Percentiles rank a stretch among this genome's conserved stretches.
Evolutionary conservation across 2,888 invertebrate species (phyloP).

Genomic region (Galerucella pusilla): DNA sequence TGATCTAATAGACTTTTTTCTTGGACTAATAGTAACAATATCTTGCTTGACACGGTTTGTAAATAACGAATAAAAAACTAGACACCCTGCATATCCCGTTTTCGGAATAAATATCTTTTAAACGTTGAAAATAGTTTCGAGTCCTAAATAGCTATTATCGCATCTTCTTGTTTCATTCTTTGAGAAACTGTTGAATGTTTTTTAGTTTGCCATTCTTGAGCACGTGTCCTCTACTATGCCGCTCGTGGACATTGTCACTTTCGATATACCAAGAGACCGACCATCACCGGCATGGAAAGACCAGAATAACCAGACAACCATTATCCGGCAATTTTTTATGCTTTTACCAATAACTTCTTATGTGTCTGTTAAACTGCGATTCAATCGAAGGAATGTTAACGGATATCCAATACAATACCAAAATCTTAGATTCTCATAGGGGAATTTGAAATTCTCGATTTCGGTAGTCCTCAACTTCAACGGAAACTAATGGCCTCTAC

Average conservation of each 20-base stretch:
- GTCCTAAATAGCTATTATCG: constrained; percentile 40
- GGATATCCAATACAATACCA: constrained; percentile 53
- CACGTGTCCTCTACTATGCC: constrained; percentile 39
- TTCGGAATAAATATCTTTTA: constrained; percentile 38
- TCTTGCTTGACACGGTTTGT: background rate
- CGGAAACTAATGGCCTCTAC: background rate
- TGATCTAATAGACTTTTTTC: no score
- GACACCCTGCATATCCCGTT: constrained; percentile 29
- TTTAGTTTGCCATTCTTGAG: constrained; percentile 38
- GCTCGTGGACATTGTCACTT: constrained; percentile 55
- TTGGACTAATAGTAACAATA: no score
- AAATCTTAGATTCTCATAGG: constrained; percentile 44
- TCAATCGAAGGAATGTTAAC: constrained; percentile 54
- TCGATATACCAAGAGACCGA: constrained; percentile 48
- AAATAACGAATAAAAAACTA: constrained; percentile 1
- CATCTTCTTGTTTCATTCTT: constrained; percentile 42
- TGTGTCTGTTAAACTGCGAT: constrained; percentile 57
- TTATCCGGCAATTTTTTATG: constrained; percentile 57
- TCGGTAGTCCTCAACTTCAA: constrained; percentile 10
- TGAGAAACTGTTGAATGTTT: constrained; percentile 37
- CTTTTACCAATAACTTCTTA: constrained; percentile 58
- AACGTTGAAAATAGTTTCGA: constrained; percentile 38
- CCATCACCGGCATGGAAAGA: constrained; percentile 45
- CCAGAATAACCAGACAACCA: constrained; percentile 59
- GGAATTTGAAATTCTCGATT: constrained; percentile 37